Evolutionary conservation across 2,113 vertebrate species (phyloP).

Genomic region (Chelonoidis abingdonii): DNA sequence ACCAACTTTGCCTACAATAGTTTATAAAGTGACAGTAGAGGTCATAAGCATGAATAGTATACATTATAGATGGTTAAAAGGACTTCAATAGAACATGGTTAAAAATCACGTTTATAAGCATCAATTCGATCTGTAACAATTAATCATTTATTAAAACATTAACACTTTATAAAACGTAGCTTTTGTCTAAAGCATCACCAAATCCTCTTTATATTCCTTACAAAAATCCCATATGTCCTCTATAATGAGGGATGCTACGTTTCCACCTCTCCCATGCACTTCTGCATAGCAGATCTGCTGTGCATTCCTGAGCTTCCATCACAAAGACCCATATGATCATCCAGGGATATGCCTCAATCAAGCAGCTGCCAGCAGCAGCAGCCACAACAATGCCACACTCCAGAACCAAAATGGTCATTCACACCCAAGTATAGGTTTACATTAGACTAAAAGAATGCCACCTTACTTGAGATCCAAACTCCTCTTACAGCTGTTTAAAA

Average conservation of each 20-base stretch:
- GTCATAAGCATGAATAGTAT: not conserved
- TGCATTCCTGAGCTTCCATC: not conserved
- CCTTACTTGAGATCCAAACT: not conserved
- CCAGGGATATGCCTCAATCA: not conserved
- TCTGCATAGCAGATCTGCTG: accelerated
- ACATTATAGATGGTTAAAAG: not conserved
- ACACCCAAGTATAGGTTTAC: not conserved
- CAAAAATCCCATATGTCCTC: not conserved
- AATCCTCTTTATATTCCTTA: not conserved
- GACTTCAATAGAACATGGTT: too few species aligned
- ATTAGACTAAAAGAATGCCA: not conserved
- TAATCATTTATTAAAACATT: too few species aligned
- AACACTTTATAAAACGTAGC: too few species aligned
- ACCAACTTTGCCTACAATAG: not conserved
- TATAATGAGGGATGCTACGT: not conserved
- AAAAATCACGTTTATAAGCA: too few species aligned
- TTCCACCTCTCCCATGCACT: accelerated
- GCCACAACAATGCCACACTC: too few species aligned
- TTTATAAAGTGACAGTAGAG: not conserved
- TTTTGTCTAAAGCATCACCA: not conserved
- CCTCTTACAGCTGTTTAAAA: not conserved
- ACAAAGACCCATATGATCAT: not conserved
- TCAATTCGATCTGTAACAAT: too few species aligned
- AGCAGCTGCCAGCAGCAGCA: not conserved
- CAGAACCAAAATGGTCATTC: not conserved